Conservation (phyloP, 2,797 vertebrate species). For the Tangara arthus region DNA sequence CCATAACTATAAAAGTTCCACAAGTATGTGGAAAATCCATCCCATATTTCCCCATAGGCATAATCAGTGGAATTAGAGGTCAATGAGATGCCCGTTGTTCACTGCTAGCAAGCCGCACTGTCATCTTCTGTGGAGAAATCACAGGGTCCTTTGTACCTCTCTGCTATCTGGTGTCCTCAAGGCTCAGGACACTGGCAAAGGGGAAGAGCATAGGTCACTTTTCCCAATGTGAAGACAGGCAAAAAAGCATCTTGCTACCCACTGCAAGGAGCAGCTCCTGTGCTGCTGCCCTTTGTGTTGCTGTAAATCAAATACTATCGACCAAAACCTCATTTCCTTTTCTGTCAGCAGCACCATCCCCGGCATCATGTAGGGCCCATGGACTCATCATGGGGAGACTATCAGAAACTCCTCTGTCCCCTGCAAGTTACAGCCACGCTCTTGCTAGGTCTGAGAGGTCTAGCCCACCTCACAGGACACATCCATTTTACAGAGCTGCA, state of each 20-base stretch:
- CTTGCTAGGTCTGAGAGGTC: not conserved
- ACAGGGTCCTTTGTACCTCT: not conserved
- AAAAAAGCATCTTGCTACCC: not conserved
- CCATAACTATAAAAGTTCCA: not conserved
- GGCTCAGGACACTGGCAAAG: not conserved
- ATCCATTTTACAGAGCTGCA: not conserved
- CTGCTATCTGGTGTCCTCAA: not conserved
- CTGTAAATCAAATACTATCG: not conserved
- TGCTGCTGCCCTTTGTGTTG: not conserved
- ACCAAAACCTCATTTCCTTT: not conserved
- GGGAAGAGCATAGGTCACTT: not conserved
- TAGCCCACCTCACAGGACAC: too few relatives aligned
- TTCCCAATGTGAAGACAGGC: not conserved
- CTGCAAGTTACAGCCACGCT: not conserved
- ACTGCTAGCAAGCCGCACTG: not conserved
- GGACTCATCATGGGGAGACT: not conserved
- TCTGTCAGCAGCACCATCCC: not conserved
- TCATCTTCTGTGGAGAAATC: not conserved
- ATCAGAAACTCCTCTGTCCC: not conserved
- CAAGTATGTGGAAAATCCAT: not conserved
- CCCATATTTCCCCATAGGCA: not conserved
- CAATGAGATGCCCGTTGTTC: not conserved
- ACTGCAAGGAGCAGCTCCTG: not conserved
- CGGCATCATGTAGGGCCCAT: accelerated
- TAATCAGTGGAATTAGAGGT: not conserved